phyloP scores from a whole-genome alignment of 2,797 vertebrate genomes.

The Muraenolepis orangiensis region DNA sequence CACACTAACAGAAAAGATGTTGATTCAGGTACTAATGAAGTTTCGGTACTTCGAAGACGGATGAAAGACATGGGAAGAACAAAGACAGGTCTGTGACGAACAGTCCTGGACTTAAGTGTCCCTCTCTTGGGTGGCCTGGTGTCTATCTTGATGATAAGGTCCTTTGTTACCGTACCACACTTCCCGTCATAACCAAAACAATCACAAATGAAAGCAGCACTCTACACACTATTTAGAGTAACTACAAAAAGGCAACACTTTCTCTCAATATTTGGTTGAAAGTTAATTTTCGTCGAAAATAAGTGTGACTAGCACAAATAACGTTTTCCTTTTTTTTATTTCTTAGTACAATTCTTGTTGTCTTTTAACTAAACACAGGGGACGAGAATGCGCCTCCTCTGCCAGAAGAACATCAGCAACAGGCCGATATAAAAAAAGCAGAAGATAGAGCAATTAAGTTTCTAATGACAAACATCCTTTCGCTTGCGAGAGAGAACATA shows the following conservation, averaged over 20 bases:
- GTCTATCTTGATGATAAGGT: constrained; percentile 16
- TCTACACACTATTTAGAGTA: neutral
- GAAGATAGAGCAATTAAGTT: constrained; percentile 9
- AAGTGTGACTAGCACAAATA: neutral
- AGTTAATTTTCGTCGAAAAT: too few relatives aligned
- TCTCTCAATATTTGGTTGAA: neutral
- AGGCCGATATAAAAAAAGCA: constrained; percentile 15
- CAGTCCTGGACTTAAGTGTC: constrained; percentile 9
- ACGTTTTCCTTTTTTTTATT: too few relatives aligned
- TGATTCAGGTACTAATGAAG: neutral
- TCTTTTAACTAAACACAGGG: constrained; percentile 18
- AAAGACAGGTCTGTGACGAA: neutral
- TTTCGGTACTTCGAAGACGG: neutral
- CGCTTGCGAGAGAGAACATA: neutral
- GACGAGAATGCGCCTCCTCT: constrained; percentile 6
- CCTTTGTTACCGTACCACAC: neutral
- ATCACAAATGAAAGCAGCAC: constrained; percentile 28
- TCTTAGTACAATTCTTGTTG: too few relatives aligned
- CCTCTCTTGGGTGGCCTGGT: constrained; percentile 26
- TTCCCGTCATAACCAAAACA: constrained; percentile 46
- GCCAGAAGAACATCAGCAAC: constrained; percentile 19
- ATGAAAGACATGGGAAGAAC: neutral
- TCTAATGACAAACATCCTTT: constrained; percentile 9
- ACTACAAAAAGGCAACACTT: neutral
- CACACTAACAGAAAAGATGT: neutral